A percentile compares a stretch with the other conserved stretches of the same genome.
Conservation (phyloP, 2,113 vertebrate genomes). For the Psilopogon haemacephalus region DNA sequence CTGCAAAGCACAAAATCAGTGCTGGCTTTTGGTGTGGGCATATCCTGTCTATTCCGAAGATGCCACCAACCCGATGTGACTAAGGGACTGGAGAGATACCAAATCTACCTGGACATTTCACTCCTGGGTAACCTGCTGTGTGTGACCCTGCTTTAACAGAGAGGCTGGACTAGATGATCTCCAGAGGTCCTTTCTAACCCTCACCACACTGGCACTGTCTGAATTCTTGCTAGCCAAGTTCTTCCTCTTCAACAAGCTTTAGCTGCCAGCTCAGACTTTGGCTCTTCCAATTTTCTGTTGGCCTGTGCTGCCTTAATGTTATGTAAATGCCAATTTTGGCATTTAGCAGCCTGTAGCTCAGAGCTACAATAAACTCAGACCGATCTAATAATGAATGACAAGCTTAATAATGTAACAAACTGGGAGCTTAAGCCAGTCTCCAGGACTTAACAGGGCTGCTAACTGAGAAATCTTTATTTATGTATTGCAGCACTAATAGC, state of each 20-base stretch:
- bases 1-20: background rate
- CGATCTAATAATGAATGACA: slow-evolving; percentile 57
- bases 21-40: background rate
- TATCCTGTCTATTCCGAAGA: background rate
- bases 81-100: too few species aligned
- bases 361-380: slow-evolving; percentile 20
- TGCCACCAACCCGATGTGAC: background rate
- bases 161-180: too few species aligned
- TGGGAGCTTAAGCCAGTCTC: slow-evolving; percentile 22
- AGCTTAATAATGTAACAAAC: slow-evolving; percentile 47
- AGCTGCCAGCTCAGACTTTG: background rate
- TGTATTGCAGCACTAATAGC: background rate
- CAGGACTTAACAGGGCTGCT: slow-evolving; percentile 42
- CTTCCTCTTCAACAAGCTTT: background rate
- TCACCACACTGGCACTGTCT: background rate
- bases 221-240: background rate
- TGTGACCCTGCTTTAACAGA: too few species aligned
- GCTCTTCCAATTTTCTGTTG: background rate
- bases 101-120: too few species aligned
- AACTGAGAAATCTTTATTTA: slow-evolving; percentile 48
- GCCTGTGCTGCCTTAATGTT: background rate
- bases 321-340: background rate
- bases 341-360: slow-evolving; percentile 8
- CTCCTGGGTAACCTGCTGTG: too few species aligned
- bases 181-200: too few species aligned